Conservation (phyloP, 1,140 invertebrate species). For the Saccostrea glomerata region DNA sequence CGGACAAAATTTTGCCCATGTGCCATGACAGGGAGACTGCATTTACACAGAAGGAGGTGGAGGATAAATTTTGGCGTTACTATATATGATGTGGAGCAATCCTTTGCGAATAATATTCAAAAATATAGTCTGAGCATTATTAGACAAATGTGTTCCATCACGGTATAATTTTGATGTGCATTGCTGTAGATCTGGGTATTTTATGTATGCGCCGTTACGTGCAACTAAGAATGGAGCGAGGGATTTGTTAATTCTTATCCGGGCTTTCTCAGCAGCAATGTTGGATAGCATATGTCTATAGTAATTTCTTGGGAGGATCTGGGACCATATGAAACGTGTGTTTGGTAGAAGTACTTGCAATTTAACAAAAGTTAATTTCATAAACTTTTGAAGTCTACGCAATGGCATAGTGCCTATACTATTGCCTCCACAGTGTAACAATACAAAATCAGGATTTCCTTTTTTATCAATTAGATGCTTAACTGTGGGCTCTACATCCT, state of each 20-base stretch:
- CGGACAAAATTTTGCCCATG: too few relatives aligned
- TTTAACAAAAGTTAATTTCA: constrained; percentile 9
- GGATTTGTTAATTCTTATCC: not conserved
- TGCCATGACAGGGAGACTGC: too few relatives aligned
- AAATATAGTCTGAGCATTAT: too few relatives aligned
- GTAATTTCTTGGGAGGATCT: not conserved
- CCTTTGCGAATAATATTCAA: too few relatives aligned
- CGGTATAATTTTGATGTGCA: not conserved
- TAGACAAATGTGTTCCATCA: too few relatives aligned
- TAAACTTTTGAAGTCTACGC: not conserved
- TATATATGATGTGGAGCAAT: too few relatives aligned
- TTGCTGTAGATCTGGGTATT: not conserved
- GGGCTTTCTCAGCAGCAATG: too few relatives aligned
- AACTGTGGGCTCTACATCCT: not conserved
- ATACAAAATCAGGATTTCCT: not conserved
- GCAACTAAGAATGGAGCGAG: not conserved
- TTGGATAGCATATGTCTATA: not conserved
- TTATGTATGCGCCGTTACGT: not conserved
- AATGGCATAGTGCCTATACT: not conserved
- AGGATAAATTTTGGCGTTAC: too few relatives aligned
- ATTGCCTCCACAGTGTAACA: constrained; percentile 37
- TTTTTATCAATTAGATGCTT: not conserved
- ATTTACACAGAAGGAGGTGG: not conserved
- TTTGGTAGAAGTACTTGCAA: not conserved
- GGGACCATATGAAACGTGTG: constrained; percentile 7